Percentiles rank a stretch among this genome's conserved stretches.
phyloP scores from a whole-genome alignment of 2,113 vertebrate genomes.

The Marmota monax region DNA sequence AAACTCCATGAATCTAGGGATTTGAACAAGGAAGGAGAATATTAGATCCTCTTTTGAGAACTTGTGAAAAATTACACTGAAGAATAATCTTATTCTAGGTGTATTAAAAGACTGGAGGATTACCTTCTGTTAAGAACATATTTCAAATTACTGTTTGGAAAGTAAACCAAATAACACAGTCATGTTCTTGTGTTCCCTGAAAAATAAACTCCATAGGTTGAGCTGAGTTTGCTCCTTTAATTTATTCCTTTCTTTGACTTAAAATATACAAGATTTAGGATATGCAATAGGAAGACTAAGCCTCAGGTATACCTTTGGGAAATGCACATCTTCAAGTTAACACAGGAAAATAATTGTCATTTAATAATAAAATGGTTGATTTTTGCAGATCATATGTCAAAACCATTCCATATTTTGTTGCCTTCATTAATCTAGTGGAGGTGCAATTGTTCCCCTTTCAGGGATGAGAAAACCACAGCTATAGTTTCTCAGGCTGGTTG shows the following conservation, averaged over 20 bases:
- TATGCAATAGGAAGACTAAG: conserved; percentile 2
- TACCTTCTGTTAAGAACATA: background rate
- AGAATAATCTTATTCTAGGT: background rate
- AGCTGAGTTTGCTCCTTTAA: background rate
- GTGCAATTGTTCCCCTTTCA: background rate
- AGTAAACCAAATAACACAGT: background rate
- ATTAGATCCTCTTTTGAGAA: background rate
- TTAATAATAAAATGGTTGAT: background rate
- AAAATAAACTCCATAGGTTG: background rate
- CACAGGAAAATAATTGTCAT: background rate
- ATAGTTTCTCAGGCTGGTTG: background rate
- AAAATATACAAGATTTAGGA: conserved; percentile 21
- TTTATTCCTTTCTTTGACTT: conserved; percentile 59
- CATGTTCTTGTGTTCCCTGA: background rate
- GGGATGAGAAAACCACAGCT: background rate
- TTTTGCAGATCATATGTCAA: background rate
- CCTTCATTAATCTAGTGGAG: background rate
- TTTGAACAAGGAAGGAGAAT: background rate
- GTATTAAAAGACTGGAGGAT: background rate
- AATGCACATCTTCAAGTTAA: background rate
- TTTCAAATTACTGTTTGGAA: background rate
- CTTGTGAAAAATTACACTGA: background rate
- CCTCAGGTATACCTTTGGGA: background rate
- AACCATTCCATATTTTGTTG: background rate
- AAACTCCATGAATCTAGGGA: background rate